Evolutionary conservation across 2,888 invertebrate species (phyloP).

Genomic region (Troides aeacus): DNA sequence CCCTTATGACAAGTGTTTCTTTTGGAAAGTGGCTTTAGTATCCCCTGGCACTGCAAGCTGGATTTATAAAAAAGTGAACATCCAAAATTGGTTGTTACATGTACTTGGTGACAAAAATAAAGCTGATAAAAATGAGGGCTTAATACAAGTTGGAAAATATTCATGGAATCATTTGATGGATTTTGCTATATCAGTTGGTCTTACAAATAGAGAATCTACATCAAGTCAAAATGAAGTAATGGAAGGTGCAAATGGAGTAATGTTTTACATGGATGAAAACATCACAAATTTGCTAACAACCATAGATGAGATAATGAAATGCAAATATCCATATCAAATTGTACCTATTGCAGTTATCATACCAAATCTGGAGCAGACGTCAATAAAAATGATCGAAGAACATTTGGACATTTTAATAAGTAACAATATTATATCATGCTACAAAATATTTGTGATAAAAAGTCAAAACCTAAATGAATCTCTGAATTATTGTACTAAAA

Average conservation of each 20-base stretch:
- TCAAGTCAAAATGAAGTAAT: slow-evolving; percentile 53
- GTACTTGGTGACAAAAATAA: slow-evolving; percentile 67
- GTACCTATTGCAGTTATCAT: slow-evolving; percentile 67
- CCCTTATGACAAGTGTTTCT: slow-evolving; percentile 64
- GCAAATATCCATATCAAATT: slow-evolving; percentile 63
- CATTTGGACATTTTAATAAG: slow-evolving; percentile 48
- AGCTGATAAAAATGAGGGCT: slow-evolving; percentile 54
- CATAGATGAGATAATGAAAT: slow-evolving; percentile 55
- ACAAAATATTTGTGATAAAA: slow-evolving; percentile 58
- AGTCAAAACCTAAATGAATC: slow-evolving; percentile 51
- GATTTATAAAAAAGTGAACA: slow-evolving; percentile 62
- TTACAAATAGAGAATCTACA: slow-evolving; percentile 47
- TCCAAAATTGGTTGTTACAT: slow-evolving; percentile 70
- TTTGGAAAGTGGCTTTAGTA: slow-evolving; percentile 83
- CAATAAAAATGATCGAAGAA: slow-evolving; percentile 45
- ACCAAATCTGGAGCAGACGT: slow-evolving; percentile 44
- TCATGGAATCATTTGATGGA: slow-evolving; percentile 74
- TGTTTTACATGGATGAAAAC: slow-evolving; percentile 61
- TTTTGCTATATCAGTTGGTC: slow-evolving; percentile 69
- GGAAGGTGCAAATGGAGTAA: slow-evolving; percentile 66
- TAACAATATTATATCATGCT: slow-evolving; percentile 57
- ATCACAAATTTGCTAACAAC: slow-evolving; percentile 46
- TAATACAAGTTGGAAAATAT: slow-evolving; percentile 64
- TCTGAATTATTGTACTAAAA: slow-evolving; percentile 56
- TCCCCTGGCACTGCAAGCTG: slow-evolving; percentile 74